Conservation (phyloP, 2,888 invertebrate genomes). For the Cylindroiulus punctatus region DNA sequence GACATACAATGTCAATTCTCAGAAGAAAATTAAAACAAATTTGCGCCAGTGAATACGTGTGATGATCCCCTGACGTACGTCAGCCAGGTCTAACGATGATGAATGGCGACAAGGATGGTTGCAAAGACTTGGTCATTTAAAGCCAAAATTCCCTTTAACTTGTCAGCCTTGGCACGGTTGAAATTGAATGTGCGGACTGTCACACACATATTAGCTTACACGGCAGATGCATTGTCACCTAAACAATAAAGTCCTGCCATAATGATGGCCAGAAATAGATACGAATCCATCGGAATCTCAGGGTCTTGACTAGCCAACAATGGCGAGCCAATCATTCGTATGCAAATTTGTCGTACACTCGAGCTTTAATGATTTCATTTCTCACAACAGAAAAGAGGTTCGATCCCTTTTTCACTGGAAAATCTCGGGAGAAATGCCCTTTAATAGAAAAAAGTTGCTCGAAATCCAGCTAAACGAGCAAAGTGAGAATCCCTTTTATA, state of each 20-base stretch:
- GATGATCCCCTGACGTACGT: neutral
- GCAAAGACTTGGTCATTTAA: conserved; percentile 3
- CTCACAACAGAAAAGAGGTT: neutral
- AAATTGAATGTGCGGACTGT: conserved; percentile 16
- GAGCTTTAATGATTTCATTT: conserved; percentile 34
- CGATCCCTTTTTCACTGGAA: neutral
- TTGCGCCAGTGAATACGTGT: neutral
- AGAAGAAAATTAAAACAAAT: neutral
- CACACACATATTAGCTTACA: conserved; percentile 1
- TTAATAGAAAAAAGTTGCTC: neutral
- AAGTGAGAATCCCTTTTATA: conserved; percentile 3
- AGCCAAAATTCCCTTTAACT: conserved; percentile 13
- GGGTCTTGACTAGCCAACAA: neutral
- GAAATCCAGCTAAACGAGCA: conserved; percentile 29
- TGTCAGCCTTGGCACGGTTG: neutral
- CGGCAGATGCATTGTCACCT: conserved; percentile 40
- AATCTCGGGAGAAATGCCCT: conserved; percentile 15
- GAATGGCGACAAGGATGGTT: neutral
- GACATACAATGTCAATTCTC: too few relatives aligned
- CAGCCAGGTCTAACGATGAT: neutral
- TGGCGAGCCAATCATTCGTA: conserved; percentile 7
- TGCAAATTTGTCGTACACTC: conserved; percentile 19
- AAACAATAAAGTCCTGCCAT: conserved; percentile 27
- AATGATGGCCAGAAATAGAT: conserved; percentile 46
- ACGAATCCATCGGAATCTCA: conserved; percentile 22